Percentiles rank a stretch among this genome's conserved stretches.
These are phyloP conservation scores for Cheiracanthium punctorium DNA, from an alignment of 2,888 invertebrate species.

Conservation along the genomic window DNA sequence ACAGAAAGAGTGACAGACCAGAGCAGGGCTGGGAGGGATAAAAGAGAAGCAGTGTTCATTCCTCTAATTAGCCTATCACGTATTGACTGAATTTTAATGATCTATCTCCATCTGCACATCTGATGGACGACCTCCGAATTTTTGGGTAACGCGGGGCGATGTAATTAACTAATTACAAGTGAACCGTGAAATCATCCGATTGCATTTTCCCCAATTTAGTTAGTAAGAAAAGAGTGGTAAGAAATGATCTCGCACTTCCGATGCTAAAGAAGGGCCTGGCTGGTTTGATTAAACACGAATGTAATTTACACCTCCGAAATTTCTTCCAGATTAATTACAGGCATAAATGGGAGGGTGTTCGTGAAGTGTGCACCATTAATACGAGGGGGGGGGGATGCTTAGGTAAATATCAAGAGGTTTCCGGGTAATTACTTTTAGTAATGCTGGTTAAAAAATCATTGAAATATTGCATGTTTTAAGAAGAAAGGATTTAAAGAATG, in stretches of 20 bases:
- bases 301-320: background rate
- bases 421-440: too few species aligned
- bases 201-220: background rate
- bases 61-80: background rate
- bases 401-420: too few species aligned
- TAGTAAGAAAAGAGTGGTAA: background rate
- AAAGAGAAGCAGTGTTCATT: too few species aligned
- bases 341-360: background rate
- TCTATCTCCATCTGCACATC: background rate
- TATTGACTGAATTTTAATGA: conserved; percentile 34
- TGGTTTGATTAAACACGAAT: background rate
- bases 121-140: conserved; percentile 4
- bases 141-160: background rate
- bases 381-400: too few species aligned
- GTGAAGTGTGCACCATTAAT: background rate
- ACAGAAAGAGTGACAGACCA: too few species aligned
- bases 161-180: conserved; percentile 24
- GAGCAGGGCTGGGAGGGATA: too few species aligned
- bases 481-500: too few species aligned
- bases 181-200: background rate
- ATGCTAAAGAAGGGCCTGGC: background rate
- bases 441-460: too few species aligned
- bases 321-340: background rate
- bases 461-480: too few species aligned
- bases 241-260: background rate